Evolutionary conservation across 2,888 invertebrate species (phyloP).

Genomic region (Mythimna ferrago): DNA sequence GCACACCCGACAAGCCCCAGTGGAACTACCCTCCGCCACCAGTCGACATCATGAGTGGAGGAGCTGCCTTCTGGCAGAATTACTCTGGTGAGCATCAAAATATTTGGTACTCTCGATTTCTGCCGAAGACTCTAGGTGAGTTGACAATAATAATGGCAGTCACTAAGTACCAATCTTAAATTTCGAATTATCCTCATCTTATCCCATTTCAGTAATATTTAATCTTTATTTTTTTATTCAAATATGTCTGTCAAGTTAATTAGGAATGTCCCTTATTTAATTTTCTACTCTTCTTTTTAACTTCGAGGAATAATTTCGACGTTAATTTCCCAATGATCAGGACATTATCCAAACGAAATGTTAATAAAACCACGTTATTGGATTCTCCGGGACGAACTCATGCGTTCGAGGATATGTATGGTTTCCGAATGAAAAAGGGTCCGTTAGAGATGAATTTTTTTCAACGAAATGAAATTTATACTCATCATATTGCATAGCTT

Average conservation of each 20-base stretch:
- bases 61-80: slow-evolving; percentile 97
- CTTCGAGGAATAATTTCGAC: slow-evolving; percentile 16
- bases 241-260: slow-evolving; percentile 19
- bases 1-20: slow-evolving; percentile 88
- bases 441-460: slow-evolving; percentile 73
- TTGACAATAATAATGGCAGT: slow-evolving; percentile 37
- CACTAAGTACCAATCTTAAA: slow-evolving; percentile 20
- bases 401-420: slow-evolving; percentile 69
- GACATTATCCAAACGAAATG: slow-evolving; percentile 57
- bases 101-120: slow-evolving; percentile 51
- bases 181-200: not conserved
- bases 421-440: slow-evolving; percentile 74
- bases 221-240: slow-evolving; percentile 11
- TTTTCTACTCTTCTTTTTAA: slow-evolving; percentile 13
- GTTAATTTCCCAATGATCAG: slow-evolving; percentile 61
- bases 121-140: slow-evolving; percentile 51
- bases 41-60: slow-evolving; percentile 95
- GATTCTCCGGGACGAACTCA: slow-evolving; percentile 68
- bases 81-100: slow-evolving; percentile 94
- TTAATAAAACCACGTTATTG: slow-evolving; percentile 74
- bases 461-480: slow-evolving; percentile 81
- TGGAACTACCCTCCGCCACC: slow-evolving; percentile 90
- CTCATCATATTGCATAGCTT: slow-evolving; percentile 85
- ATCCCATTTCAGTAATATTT: slow-evolving; percentile 17
- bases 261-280: slow-evolving; percentile 8